Evolutionary conservation across 2,797 vertebrate species (phyloP).

Genomic region (Chaunax sp.): DNA sequence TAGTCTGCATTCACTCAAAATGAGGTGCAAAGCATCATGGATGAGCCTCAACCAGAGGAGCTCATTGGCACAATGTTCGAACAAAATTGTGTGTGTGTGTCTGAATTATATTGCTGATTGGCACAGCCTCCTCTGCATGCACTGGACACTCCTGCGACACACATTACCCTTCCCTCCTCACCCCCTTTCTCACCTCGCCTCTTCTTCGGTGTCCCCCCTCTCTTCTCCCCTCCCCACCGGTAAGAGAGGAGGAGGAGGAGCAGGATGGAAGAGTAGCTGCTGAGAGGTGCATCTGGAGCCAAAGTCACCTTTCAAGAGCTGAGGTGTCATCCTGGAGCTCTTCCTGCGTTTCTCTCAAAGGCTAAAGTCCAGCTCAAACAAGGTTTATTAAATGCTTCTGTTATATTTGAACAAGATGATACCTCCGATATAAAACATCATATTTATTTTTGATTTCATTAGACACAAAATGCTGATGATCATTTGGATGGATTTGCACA

Average conservation of each 20-base stretch:
- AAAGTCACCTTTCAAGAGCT: constrained; percentile 54
- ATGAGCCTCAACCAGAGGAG: no score
- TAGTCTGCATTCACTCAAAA: no score
- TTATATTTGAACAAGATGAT: no score
- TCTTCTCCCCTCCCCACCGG: background rate
- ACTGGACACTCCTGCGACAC: constrained; percentile 53
- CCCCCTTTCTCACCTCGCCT: constrained; percentile 22
- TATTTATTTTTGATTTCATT: no score
- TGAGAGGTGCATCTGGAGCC: constrained; percentile 62
- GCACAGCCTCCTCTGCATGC: constrained; percentile 39
- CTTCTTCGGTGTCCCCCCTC: constrained; percentile 1
- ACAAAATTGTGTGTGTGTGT: constrained; percentile 10
- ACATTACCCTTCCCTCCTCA: constrained; percentile 25
- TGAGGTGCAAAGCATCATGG: no score
- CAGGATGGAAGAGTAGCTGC: constrained; percentile 44
- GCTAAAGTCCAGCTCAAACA: constrained; percentile 49
- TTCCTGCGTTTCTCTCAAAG: constrained; percentile 56
- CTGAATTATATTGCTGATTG: constrained; percentile 30
- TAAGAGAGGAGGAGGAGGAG: constrained; percentile 33
- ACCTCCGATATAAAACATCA: no score
- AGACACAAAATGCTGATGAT: no score
- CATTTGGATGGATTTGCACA: no score
- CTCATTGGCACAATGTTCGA: background rate
- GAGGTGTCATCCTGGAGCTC: constrained; percentile 46
- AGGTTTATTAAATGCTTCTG: constrained; percentile 33